Evolutionary conservation across 35 echinoderm and acorn worm genomes (phyloP).

Genomic region (Acanthaster planci): DNA sequence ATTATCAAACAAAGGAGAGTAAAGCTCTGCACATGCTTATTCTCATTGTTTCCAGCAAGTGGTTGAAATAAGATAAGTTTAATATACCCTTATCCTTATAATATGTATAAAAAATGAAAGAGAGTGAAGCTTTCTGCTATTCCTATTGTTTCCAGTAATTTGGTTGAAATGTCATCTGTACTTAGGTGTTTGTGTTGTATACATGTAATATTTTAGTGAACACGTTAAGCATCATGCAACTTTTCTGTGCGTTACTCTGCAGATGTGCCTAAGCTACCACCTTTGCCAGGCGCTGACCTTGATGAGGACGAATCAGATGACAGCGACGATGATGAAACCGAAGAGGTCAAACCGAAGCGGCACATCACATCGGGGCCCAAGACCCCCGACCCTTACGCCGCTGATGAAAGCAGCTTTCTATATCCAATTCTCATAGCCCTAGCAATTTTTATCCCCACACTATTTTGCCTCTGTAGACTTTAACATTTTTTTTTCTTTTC

Average conservation of each 20-base stretch:
- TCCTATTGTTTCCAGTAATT: too few relatives aligned
- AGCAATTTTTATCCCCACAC: conserved; percentile 95
- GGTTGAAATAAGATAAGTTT: too few relatives aligned
- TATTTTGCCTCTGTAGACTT: conserved; percentile 97
- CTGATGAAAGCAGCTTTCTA: conserved; percentile 90
- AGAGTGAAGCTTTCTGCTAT: too few relatives aligned
- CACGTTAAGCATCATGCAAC: too few relatives aligned
- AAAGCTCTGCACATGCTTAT: too few relatives aligned
- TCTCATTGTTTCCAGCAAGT: too few relatives aligned
- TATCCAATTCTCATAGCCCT: conserved; percentile 94
- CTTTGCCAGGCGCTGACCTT: conserved; percentile 69
- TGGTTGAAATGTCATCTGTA: too few relatives aligned
- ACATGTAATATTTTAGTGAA: too few relatives aligned
- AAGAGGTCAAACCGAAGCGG: conserved; percentile 38
- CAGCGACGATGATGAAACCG: conserved; percentile 63
- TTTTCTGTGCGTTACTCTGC: not conserved
- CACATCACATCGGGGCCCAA: conserved; percentile 90
- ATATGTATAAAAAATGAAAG: too few relatives aligned
- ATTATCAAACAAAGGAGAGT: too few relatives aligned
- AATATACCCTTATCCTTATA: too few relatives aligned
- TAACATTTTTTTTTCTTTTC: conserved; percentile 36
- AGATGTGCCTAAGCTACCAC: conserved; percentile 89
- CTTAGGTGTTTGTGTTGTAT: too few relatives aligned
- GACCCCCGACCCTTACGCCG: conserved; percentile 91
- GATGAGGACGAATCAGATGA: conserved; percentile 57